phyloP scores from a whole-genome alignment of 2,797 vertebrate genomes.

The Schizopygopsis malacanthus region DNA sequence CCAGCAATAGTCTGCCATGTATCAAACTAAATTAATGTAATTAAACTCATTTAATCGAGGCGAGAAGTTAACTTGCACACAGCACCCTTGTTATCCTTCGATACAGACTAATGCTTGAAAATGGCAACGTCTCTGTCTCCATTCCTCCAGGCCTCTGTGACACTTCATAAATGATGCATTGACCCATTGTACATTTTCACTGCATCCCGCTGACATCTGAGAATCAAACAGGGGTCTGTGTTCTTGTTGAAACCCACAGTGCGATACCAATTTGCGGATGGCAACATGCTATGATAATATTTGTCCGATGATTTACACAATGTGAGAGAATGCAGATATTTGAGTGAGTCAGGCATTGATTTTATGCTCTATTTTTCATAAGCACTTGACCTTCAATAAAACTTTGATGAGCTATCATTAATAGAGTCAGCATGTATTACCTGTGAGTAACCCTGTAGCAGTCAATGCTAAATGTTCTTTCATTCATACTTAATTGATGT shows the following conservation, averaged over 20 bases:
- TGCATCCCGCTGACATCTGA: not conserved
- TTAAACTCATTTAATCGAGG: conserved; percentile 44
- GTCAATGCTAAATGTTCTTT: not conserved
- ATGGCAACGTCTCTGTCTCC: conserved; percentile 10
- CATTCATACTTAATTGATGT: not conserved
- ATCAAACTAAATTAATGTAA: conserved; percentile 32
- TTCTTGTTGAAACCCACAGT: not conserved
- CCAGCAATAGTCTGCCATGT: not conserved
- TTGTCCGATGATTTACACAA: not conserved
- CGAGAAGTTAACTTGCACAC: conserved; percentile 13
- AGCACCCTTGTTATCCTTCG: not conserved
- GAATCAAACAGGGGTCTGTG: not conserved
- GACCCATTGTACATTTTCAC: conserved; percentile 15
- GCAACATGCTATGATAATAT: conserved; percentile 6
- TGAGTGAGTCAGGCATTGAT: not conserved
- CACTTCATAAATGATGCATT: conserved; percentile 46
- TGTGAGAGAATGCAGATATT: not conserved
- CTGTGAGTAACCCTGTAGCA: not conserved
- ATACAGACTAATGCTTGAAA: conserved; percentile 22
- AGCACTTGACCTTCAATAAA: not conserved
- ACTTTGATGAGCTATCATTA: not conserved
- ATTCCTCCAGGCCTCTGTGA: conserved; percentile 27
- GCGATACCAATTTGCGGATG: not conserved
- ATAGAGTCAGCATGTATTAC: not conserved
- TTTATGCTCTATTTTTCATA: not conserved